Conservation (phyloP, 2,113 vertebrate species). For the Pseudorectes ferrugineus region DNA sequence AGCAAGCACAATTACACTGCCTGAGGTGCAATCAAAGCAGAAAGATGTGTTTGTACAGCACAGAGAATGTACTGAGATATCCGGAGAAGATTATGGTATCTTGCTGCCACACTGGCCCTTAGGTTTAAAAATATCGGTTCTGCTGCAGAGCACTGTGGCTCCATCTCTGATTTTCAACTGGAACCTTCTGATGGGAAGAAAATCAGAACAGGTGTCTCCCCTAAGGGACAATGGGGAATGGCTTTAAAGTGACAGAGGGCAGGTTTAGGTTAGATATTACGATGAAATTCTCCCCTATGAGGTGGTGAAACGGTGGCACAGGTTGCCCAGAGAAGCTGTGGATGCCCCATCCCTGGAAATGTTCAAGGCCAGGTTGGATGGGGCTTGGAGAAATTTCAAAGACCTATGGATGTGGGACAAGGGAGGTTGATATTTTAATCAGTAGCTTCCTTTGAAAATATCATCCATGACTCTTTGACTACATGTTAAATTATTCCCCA, state of each 20-base stretch:
- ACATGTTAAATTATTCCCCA: background rate
- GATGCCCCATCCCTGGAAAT: background rate
- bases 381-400: background rate
- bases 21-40: background rate
- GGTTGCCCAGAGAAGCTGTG: background rate
- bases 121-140: background rate
- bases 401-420: background rate
- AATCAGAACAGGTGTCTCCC: background rate
- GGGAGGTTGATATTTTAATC: background rate
- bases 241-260: background rate
- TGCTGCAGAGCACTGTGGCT: background rate
- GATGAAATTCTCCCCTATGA: background rate
- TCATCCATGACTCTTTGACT: background rate
- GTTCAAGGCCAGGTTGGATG: background rate
- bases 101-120: background rate
- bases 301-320: background rate
- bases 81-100: background rate
- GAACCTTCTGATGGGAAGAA: background rate
- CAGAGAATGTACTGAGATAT: background rate
- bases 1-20: background rate
- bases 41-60: background rate
- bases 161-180: background rate
- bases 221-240: background rate
- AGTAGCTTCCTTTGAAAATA: background rate
- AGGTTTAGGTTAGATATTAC: background rate